A percentile compares a stretch with the other conserved stretches of the same genome.
Conservation (phyloP, 2,888 invertebrate genomes). For the Melinaea menophilus region DNA sequence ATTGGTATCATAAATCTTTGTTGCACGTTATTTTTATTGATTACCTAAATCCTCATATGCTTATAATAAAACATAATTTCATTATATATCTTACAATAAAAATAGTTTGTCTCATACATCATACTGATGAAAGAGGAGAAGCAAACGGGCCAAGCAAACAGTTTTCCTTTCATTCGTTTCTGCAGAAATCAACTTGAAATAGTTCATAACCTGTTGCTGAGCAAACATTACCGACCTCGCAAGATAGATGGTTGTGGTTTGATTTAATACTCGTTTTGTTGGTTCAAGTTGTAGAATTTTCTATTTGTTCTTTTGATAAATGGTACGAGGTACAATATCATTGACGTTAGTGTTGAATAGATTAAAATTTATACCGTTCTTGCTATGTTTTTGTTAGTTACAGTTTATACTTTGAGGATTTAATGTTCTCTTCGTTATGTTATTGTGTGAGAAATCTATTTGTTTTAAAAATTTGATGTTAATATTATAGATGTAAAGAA, state of each 20-base stretch:
- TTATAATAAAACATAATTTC: no score
- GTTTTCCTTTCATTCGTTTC: conserved; percentile 18
- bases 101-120: background rate
- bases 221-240: conserved; percentile 13
- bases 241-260: background rate
- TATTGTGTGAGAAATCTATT: no score
- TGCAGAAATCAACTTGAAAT: conserved; percentile 14
- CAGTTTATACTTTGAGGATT: no score
- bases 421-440: no score
- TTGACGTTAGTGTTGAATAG: no score
- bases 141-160: background rate
- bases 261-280: background rate
- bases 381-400: no score
- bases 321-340: background rate
- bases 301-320: background rate
- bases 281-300: background rate
- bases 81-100: background rate
- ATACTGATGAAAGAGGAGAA: background rate
- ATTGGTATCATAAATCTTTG: no score
- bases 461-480: no score
- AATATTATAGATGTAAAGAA: no score
- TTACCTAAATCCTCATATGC: no score
- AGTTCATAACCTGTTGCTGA: conserved; percentile 26
- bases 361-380: no score
- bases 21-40: no score